Evolutionary conservation across 1,140 invertebrate genomes (phyloP).

Genomic region (Mycetomoellerius zeteki): DNA sequence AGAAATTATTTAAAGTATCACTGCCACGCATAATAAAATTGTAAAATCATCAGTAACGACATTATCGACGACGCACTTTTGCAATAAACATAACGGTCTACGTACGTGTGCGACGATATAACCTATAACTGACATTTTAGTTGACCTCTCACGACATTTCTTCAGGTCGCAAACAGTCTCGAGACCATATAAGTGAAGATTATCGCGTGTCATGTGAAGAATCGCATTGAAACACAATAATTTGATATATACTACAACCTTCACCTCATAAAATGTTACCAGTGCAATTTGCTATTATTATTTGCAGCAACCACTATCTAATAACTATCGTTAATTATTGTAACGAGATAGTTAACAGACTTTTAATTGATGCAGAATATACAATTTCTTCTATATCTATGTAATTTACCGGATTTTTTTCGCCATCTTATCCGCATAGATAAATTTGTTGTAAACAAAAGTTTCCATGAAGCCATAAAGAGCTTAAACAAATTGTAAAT

Average conservation of each 20-base stretch:
- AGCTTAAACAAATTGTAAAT: constrained; percentile 4
- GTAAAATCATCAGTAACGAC: not conserved
- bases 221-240: not conserved
- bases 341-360: constrained; percentile 33
- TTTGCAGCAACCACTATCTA: not conserved
- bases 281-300: not conserved
- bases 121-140: constrained; percentile 67
- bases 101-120: constrained; percentile 64
- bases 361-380: not conserved
- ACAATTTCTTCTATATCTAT: not conserved
- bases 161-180: constrained; percentile 45
- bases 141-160: constrained; percentile 68
- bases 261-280: constrained; percentile 21
- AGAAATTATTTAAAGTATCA: constrained; percentile 3
- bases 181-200: constrained; percentile 36
- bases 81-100: constrained; percentile 24
- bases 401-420: not conserved
- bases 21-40: constrained; percentile 29
- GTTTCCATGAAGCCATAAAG: not conserved
- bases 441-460: not conserved
- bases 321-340: constrained; percentile 10
- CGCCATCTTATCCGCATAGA: not conserved
- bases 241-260: not conserved
- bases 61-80: constrained; percentile 23
- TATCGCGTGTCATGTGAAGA: constrained; percentile 25